Base-by-base conservation (phyloP, 1,140 invertebrate genomes). In the Papilio polytes region DNA sequence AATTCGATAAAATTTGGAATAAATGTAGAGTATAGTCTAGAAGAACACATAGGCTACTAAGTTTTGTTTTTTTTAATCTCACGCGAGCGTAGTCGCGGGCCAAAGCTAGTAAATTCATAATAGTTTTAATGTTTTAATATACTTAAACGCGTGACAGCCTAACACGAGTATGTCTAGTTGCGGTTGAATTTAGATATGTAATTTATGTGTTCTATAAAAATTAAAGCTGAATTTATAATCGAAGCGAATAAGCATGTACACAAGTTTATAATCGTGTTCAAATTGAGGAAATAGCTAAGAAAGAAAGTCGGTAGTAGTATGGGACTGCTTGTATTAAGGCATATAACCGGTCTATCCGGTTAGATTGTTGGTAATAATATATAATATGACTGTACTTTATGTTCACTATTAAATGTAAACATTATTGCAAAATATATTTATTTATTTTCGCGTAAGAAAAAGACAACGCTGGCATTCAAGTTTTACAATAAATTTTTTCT, bases 241-340 rank as follows among this genome's bases (percentile, higher is more conserved):
- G 46, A 22, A 22, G 53, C 3, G 9, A 26, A 26, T 63, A 26
- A 63, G 8, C 12, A 22, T 22, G n/a, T 72, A 72, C 31, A 41
- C 15, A 72, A 15, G 26, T 4, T 26, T 63, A 63, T 10, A 63
- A 26, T 12, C 10, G 70, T 72, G 13, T 72, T 2, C 18, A 72
- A 72, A 41, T n/a, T 46, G 73, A 74, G 73, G 73, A 74, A 74
- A 74, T 48, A 48, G 15, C 44, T 46, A 46, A 46, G 20, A 74
- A 74, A 44, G 73, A 74, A 74, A 74, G 73, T 46, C 48, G 59
- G 59, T 63, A 63, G 59, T 31, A 20, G 8, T n/a, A 46, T 22
- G 73, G 41, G 41, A 9, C 36, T 9, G 36, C 36, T 46, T n/a
- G n/a, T 73, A 73, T 46, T 18, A 20, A 74, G n/a, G 9, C 20